Evolutionary conservation across 2,888 invertebrate genomes (phyloP).

Genomic region (Lathronympha strigana): DNA sequence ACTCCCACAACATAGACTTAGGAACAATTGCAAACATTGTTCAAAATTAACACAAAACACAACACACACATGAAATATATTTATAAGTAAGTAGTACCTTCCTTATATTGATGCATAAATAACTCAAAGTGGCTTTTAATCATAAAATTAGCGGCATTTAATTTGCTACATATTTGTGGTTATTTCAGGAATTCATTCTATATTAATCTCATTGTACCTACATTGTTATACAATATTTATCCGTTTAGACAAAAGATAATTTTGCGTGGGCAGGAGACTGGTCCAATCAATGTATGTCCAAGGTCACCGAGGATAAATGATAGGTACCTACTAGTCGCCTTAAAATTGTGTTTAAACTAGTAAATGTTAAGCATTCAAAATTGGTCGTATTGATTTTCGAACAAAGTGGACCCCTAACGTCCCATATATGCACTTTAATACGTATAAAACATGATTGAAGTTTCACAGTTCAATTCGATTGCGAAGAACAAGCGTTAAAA

Average conservation of each 20-base stretch:
- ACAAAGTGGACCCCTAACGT: too few relatives aligned
- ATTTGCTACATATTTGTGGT: neutral
- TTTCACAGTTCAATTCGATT: conserved; percentile 57
- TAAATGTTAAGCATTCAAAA: too few relatives aligned
- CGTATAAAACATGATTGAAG: conserved; percentile 50
- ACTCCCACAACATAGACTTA: too few relatives aligned
- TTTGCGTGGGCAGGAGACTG: neutral
- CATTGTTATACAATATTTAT: neutral
- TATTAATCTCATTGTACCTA: neutral
- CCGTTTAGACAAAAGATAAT: neutral
- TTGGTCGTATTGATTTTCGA: too few relatives aligned
- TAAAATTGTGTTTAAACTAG: too few relatives aligned
- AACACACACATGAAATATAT: too few relatives aligned
- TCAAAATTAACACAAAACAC: too few relatives aligned
- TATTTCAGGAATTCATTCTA: neutral
- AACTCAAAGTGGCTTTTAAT: too few relatives aligned
- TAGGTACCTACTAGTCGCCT: neutral
- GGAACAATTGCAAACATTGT: too few relatives aligned
- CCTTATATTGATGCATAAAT: too few relatives aligned
- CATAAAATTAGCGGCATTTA: too few relatives aligned
- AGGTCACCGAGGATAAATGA: neutral
- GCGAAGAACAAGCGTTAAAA: conserved; percentile 55
- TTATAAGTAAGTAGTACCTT: too few relatives aligned
- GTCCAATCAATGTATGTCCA: neutral
- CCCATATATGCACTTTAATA: conserved; percentile 24